Conservation (phyloP, 2,113 vertebrate species). For the Alosa alosa region DNA sequence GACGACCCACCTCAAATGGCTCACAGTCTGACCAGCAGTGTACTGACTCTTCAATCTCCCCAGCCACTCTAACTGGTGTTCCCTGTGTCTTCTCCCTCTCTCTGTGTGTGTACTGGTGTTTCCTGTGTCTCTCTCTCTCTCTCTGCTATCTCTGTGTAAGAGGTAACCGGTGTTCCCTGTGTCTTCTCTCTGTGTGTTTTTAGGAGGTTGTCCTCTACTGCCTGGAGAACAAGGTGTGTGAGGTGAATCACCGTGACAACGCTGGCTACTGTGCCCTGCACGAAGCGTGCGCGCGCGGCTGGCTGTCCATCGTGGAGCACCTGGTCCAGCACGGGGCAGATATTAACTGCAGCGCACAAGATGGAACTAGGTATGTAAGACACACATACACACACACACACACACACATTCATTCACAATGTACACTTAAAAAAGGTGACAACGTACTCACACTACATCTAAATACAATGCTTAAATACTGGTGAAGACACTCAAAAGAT, state of each 20-base stretch:
- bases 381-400: constrained; percentile 14
- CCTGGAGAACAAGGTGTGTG: constrained; percentile 86
- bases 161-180: background rate
- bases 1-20: background rate
- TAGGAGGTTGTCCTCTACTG: constrained; percentile 95
- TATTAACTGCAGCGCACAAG: constrained; percentile 94
- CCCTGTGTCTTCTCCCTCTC: too few species aligned
- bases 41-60: background rate
- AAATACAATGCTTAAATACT: too few species aligned
- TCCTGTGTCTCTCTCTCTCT: too few species aligned
- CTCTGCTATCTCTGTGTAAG: too few species aligned
- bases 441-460: too few species aligned
- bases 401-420: background rate
- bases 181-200: constrained; percentile 33
- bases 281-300: constrained; percentile 88
- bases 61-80: background rate
- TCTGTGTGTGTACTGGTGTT: too few species aligned
- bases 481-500: too few species aligned
- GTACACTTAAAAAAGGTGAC: too few species aligned
- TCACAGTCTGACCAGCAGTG: background rate
- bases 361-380: constrained; percentile 84
- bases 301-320: constrained; percentile 87
- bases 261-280: constrained; percentile 93
- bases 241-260: constrained; percentile 92
- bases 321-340: constrained; percentile 89